These are phyloP conservation scores for Lottia gigantea DNA, from an alignment of 2,888 invertebrate species.

Conservation along the genomic window DNA sequence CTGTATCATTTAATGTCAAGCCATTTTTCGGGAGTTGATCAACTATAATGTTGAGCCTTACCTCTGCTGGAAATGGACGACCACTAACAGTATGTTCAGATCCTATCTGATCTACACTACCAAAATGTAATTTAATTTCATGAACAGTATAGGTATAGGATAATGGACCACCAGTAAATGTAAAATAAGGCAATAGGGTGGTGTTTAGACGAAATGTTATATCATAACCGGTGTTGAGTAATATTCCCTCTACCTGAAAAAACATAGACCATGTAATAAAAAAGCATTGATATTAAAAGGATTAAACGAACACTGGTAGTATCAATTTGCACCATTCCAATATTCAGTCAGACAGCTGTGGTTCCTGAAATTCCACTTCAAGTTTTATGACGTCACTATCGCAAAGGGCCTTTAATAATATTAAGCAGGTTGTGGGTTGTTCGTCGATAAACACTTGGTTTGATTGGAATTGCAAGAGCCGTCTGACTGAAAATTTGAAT, in stretches of 20 bases:
- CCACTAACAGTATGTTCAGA: conserved; percentile 97
- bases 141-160: conserved; percentile 90
- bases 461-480: no score
- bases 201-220: conserved; percentile 88
- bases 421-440: no score
- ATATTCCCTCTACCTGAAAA: conserved; percentile 84
- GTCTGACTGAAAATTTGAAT: no score
- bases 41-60: conserved; percentile 70
- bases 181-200: conserved; percentile 70
- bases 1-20: no score
- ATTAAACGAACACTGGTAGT: no score
- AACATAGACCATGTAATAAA: conserved; percentile 14
- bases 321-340: no score
- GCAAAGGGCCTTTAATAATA: no score
- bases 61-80: conserved; percentile 96
- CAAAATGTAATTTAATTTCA: conserved; percentile 80
- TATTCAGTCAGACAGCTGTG: no score
- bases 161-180: conserved; percentile 94
- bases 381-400: no score
- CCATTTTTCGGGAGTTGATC: no score
- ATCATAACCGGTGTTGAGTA: conserved; percentile 93
- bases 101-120: conserved; percentile 85
- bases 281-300: neutral
- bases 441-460: no score
- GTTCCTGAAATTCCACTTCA: no score